Conservation (phyloP, 2,113 vertebrate genomes). For the Atractosteus spatula region DNA sequence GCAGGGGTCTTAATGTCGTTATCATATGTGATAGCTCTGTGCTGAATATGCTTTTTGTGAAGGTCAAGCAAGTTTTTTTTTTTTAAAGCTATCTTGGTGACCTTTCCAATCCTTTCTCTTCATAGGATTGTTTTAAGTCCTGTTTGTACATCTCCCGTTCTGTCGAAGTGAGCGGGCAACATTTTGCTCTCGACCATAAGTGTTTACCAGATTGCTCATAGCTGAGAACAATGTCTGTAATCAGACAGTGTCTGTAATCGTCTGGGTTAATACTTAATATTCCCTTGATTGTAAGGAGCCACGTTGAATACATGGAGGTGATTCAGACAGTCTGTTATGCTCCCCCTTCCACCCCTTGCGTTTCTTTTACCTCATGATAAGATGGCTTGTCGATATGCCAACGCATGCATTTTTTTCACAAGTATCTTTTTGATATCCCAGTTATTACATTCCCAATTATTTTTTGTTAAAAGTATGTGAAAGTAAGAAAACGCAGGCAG, state of each 20-base stretch:
- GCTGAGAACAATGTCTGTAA: neutral
- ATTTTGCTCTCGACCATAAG: neutral
- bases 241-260: neutral
- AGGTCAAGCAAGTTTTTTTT: constrained; percentile 15
- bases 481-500: too few species aligned
- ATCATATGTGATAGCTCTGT: neutral
- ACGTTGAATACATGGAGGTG: neutral
- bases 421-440: neutral
- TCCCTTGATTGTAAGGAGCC: neutral
- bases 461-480: too few species aligned
- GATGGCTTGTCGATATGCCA: too few species aligned
- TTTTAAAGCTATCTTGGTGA: constrained; percentile 7
- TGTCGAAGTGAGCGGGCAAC: neutral
- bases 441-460: too few species aligned
- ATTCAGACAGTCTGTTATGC: neutral
- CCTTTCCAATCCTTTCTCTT: constrained; percentile 21
- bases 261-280: neutral
- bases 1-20: too few species aligned
- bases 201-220: neutral
- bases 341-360: neutral
- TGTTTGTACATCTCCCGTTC: constrained; percentile 14
- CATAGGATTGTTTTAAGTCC: constrained; percentile 24
- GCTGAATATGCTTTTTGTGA: constrained; percentile 17
- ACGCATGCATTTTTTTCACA: too few species aligned
- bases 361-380: too few species aligned